Base-by-base conservation (phyloP, 1,140 invertebrate genomes). In the Mya arenaria region DNA sequence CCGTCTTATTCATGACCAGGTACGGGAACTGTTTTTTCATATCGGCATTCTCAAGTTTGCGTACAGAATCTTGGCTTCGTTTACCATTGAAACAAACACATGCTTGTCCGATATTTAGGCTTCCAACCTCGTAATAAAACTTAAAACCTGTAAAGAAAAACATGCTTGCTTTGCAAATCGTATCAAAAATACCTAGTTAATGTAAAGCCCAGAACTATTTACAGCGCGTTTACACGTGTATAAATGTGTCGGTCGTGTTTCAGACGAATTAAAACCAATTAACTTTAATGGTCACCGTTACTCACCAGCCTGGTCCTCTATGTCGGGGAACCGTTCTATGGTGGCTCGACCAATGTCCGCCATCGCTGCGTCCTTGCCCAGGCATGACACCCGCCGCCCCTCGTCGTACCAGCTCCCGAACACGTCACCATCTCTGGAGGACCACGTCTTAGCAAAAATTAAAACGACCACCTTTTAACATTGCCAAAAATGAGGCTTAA, bases 371-470 rank as follows among this genome's bases (percentile, higher is more conserved):
- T 84, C 75, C 3, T 48, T n/a, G 28, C 79, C 82, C 0, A 62
- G 32, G 15, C 48, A 55, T 25, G 85, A 48, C 0, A 82, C 84
- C 15, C 87, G 84, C 37, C 87, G 41, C 17, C 84, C 85, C 37
- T 88, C 84, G 68, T 88, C 87, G 48, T 87, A 88, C 52, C 87
- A 84, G 6, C 82, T 60, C 1, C 79, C 85, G 72, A 77, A 88
- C 8, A 88, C 78, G 25, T 84, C 85, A n/a, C 81, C 23, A 1
- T 48, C 52, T 58, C 19, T 19, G 15, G 19, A 25, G 39, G 4
- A n/a, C n/a, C n/a, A n/a, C n/a, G n/a, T n/a, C n/a, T n/a, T n/a
- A n/a, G n/a, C n/a, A n/a, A n/a, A n/a, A n/a, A n/a, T n/a, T n/a
- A n/a, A n/a, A n/a, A n/a, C n/a, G n/a, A n/a, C n/a, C n/a, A n/a